These are phyloP conservation scores for Urocyon cinereoargenteus DNA, from an alignment of 2,797 vertebrate genomes.

Conservation along the genomic window DNA sequence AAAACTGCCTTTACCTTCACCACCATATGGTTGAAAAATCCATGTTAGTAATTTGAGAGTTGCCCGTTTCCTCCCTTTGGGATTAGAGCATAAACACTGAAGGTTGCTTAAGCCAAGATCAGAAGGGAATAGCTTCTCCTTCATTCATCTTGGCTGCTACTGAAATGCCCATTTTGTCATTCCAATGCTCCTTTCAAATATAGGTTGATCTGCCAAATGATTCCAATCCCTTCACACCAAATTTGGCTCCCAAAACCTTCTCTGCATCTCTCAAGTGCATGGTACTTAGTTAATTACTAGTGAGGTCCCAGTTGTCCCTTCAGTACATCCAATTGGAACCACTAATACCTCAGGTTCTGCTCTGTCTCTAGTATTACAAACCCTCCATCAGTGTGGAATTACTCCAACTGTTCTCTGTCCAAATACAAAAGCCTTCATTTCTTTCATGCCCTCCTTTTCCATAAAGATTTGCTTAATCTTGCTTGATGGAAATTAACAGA, in stretches of 20 bases:
- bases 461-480: neutral
- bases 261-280: neutral
- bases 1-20: neutral
- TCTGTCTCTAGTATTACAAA: neutral
- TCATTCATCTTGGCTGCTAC: neutral
- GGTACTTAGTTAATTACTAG: neutral
- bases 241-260: neutral
- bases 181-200: neutral
- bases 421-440: neutral
- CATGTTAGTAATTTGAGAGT: neutral
- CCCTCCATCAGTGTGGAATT: neutral
- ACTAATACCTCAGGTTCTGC: neutral
- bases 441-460: neutral
- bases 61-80: neutral
- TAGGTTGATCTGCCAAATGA: neutral
- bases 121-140: accelerated
- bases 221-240: neutral
- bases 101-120: accelerated
- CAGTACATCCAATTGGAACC: neutral
- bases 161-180: neutral
- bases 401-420: neutral
- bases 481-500: neutral
- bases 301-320: neutral
- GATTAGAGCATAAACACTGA: neutral
- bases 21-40: neutral